Conservation (phyloP, 2,113 vertebrate genomes). For the Chlorocebus sabaeus region DNA sequence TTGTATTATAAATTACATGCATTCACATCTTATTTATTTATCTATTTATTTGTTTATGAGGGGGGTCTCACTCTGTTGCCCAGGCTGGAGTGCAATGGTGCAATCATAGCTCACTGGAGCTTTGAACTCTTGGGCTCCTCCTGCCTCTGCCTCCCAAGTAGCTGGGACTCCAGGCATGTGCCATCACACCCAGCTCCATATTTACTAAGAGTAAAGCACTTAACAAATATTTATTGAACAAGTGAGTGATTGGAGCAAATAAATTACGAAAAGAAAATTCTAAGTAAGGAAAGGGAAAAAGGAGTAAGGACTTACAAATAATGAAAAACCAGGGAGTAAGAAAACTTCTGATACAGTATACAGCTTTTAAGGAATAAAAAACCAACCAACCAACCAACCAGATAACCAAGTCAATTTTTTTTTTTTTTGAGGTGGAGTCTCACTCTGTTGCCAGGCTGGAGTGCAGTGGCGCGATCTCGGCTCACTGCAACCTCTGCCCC, state of each 20-base stretch:
- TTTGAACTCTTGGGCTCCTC: neutral
- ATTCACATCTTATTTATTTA: constrained; percentile 28
- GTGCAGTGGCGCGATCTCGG: too few species aligned
- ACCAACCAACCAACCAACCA: neutral
- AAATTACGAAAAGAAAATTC: neutral
- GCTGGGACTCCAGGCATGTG: neutral
- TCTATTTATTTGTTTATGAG: neutral
- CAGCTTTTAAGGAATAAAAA: neutral
- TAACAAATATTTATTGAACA: constrained; percentile 24
- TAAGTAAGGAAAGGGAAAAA: constrained; percentile 21
- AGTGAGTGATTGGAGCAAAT: constrained; percentile 4
- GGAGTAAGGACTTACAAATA: constrained; percentile 29
- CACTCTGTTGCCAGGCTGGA: too few species aligned
- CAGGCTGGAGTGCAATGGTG: neutral
- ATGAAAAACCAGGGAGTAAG: neutral
- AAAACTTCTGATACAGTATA: neutral
- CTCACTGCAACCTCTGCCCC: too few species aligned
- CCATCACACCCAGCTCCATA: neutral
- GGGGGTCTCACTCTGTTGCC: neutral
- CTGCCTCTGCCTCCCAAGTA: neutral
- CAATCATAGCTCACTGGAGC: neutral
- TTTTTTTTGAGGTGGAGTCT: too few species aligned
- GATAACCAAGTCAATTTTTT: neutral
- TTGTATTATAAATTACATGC: neutral
- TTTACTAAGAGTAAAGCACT: neutral